Evolutionary conservation across 2,888 invertebrate species (phyloP), one percentile per base, ranked within the genome.

Genomic region (Bimastos eiseni): DNA sequence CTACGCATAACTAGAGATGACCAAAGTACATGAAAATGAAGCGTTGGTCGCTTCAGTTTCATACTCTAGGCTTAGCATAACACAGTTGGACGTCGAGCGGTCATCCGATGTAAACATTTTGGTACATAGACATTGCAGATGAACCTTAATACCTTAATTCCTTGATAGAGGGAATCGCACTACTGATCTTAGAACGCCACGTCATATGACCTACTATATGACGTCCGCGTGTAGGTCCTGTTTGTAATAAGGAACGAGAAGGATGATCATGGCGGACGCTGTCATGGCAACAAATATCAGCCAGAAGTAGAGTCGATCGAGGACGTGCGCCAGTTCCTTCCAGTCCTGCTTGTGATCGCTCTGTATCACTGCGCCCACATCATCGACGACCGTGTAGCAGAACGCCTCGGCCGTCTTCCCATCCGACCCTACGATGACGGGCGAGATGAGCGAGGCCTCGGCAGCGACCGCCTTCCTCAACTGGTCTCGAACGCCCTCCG

Each of bases 261-360:
- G 84, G 37, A 93, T 93, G 70, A 92, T 92, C 84, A 92, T 36
- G 30, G 91, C 89, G 2, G 92, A 92, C 6, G 92, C 91, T 3
- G 92, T 91, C 92, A 93, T 92, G 83, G 92, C 91, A 24, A 92
- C 88, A 70, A 93, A 92, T 34, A 93, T 92, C 34, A 93, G n/a
- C 70, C 90, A 91, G 90, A 93, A 93, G 91, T 93, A 93, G 44
- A 93, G 91, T 49, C 92, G 37, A 83, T 93, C 93, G 70, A 93
- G 89, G 11, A 93, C 92, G 49, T 93, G 92, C 11, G 93, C 93
- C 38, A 93, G 36, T 88, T 93, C 92, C 37, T 92, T 90, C 93
- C 93, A 93, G 34, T 93, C 92, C 86, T 92, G 89, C 15, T 90
- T 91, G n/a, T 90, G 83, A 36, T 90, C 49, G 90, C 90, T 83